Evolutionary conservation across 2,797 vertebrate species (phyloP).

Genomic region (Acridotheres tristis): DNA sequence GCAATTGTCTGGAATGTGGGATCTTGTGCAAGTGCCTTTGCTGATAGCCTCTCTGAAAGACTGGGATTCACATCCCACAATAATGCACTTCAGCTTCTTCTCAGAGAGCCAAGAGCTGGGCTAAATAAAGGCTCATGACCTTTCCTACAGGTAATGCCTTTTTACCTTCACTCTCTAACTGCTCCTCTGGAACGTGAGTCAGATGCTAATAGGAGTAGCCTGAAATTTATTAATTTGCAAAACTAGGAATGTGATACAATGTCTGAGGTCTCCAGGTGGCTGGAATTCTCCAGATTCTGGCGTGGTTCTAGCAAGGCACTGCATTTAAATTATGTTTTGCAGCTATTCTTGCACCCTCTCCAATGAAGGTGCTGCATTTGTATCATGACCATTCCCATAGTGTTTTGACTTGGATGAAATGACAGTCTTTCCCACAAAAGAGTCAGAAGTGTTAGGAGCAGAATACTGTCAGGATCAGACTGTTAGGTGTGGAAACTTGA

Average conservation of each 20-base stretch:
- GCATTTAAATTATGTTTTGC: background rate
- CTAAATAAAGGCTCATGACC: background rate
- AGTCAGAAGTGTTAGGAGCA: background rate
- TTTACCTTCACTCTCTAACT: background rate
- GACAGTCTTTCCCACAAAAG: background rate
- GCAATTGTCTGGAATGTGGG: background rate
- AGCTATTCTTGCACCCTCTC: background rate
- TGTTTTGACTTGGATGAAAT: background rate
- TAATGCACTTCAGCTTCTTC: background rate
- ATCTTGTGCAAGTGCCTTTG: background rate
- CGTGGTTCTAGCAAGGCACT: background rate
- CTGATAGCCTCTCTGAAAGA: background rate
- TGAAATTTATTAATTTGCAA: background rate
- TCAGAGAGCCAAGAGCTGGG: background rate
- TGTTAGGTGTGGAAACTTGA: background rate
- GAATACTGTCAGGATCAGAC: background rate
- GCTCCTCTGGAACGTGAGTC: background rate
- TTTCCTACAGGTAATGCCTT: background rate
- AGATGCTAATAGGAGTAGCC: background rate
- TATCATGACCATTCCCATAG: background rate
- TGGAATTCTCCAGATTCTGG: background rate
- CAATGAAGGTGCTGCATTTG: background rate
- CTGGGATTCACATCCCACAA: background rate
- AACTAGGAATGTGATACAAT: background rate
- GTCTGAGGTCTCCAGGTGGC: background rate